Evolutionary conservation across 1,140 invertebrate species (phyloP), one percentile per base, ranked within the genome.

Genomic region (Rhizoglyphus robini): DNA sequence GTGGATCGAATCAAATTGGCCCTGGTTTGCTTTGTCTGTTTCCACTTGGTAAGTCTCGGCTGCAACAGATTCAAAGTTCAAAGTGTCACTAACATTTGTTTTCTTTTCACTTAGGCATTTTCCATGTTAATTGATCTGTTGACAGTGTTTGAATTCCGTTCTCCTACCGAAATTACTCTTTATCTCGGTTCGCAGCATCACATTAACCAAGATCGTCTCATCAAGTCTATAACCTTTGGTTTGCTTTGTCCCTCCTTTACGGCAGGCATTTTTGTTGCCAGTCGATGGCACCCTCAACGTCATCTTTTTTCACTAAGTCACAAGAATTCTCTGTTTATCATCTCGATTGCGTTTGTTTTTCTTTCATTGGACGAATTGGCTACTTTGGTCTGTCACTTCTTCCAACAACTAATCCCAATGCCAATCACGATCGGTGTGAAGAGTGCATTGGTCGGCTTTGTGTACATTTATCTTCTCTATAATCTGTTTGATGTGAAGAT

Each of bases 1-100:
- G 51, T 54, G 8, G 51, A 54, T 54, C 51, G 51, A 54, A 54
- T 54, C 51, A 54, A 54, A 32, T 54, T 54, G 51, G 8, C 51
- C 15, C 8, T 54, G 15, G 20, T 54, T 54, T 5, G 8, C 51
- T 54, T 54, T 20, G 51, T 32, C 20, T 54, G 8, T 8, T 54
- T 54, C 31, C 20, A 54, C 20, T 25, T 54, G 51, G 51, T 54
- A 54, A 32, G 51, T 11, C 18, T 41, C 18, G 8, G 18, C 18
- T 41, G n/a, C n/a, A 54, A 8, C 51, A 27, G 23, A 27, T 8
- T 32, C 23, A 32, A 32, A 8, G 51, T 25, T 54, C n/a, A n/a
- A n/a, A 27, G 20, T 54, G 51, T 54, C 23, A 54, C 8, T 32
- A 11, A 32, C 51, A 54, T 8, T 54, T 54, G 23, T 54, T 54